phyloP scores from a whole-genome alignment of 2,888 invertebrate genomes.

The Pachydiplax longipennis region DNA sequence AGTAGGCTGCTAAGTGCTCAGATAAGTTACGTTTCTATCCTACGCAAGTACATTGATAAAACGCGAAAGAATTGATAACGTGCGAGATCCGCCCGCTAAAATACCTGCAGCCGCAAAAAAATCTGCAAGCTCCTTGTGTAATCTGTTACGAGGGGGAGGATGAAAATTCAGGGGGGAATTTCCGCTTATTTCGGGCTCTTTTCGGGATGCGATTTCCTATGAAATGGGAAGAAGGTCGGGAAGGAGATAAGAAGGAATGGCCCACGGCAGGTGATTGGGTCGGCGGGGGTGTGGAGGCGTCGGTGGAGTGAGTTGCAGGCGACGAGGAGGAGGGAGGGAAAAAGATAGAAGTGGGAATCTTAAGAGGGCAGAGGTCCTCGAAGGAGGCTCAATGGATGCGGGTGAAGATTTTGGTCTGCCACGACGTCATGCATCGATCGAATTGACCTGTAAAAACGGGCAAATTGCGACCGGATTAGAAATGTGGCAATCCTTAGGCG shows the following conservation, averaged over 20 bases:
- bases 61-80: no score
- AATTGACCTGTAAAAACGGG: conserved; percentile 13
- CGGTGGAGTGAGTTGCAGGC: neutral
- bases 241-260: neutral
- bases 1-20: no score
- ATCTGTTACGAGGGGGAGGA: neutral
- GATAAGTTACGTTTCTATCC: no score
- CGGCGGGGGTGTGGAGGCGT: neutral
- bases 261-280: neutral
- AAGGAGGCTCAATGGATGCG: conserved; percentile 11
- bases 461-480: neutral
- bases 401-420: conserved; percentile 17
- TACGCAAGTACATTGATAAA: no score
- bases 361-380: neutral
- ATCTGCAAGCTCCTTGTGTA: no score
- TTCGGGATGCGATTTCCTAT: neutral
- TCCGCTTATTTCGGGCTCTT: neutral
- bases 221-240: neutral
- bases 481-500: neutral
- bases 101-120: no score
- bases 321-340: neutral
- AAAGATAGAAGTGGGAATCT: neutral
- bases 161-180: neutral
- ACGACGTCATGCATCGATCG: conserved; percentile 30
- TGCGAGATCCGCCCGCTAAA: no score